Evolutionary conservation across 53 echinoderm and acorn worm species (phyloP), one percentile per base, ranked within the genome.

Genomic region (Arbacia lixula): DNA sequence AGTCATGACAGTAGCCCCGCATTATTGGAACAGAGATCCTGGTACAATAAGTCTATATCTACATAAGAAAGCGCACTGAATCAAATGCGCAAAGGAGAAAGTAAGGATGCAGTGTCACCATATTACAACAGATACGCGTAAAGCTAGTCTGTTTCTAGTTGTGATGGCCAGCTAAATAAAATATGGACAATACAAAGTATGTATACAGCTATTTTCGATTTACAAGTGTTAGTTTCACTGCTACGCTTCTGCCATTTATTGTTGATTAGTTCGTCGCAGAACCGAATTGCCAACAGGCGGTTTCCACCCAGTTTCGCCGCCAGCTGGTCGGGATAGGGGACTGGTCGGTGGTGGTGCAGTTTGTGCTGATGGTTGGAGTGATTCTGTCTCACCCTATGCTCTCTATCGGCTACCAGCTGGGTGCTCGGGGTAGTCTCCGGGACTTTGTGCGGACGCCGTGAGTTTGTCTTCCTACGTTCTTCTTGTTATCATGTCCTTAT

Each of bases 271-370:
- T 93, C 53, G 78, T 93, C 21, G 90, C 90, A 2, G 74, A 84
- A 32, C 93, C 93, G 3, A 93, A 93, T 66, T 93, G 93, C 62
- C 93, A 93, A 58, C 90, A 93, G 56, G 90, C 85, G 28, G 72
- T 86, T 5, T 84, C 89, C 5, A 84, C 84, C 17, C 93, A 93
- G 60, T 93, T 88, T 46, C 89, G 78, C 64, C 87, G 84, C 17
- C 84, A 87, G 25, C 81, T 93, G 43, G 82, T 93, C 37, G 77
- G 67, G 27, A 34, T 93, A 19, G 53, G 87, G 28, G 90, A 93
- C 56, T 85, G 72, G 85, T 46, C 68, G 2, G 21, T 29, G 19
- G 2, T 84, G 39, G 41, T 76, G 24, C 85, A 87, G 9, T 12
- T 79, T 32, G 36, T 93, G 0, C 26, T 88, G 11, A 77, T 90